Evolutionary conservation across 2,888 invertebrate species (phyloP), one percentile per base, ranked within the genome.

Genomic region (Neocrepidodera transversa): DNA sequence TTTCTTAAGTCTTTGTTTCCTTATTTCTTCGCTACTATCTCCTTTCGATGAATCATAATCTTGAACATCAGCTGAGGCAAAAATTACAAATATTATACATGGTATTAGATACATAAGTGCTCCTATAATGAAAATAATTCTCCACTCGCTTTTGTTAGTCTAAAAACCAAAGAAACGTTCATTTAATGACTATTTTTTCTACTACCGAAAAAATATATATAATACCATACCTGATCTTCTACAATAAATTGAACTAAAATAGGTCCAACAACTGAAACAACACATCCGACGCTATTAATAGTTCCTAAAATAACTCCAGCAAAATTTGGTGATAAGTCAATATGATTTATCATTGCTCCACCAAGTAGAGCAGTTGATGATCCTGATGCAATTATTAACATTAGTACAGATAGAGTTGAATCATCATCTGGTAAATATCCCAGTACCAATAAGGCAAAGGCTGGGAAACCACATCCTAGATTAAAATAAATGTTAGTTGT

Each of bases 51-150:
- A 23, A 42, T 52, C 52, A 20, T 18, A 56, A 18, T 11, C 8
- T 14, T 56, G 56, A 13, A 49, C 43, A 6, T 57, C 57, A 10
- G 50, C 57, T 2, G 57, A 57, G 7, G 57, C 50, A 20, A 57
- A 51, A 36, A 57, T 20, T n/a, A 16, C 8, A 16, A 14, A 57
- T 2, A 57, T 26, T 18, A 57, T 8, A 1, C 26, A 11, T 11
- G 57, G 48, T 6, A 50, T 1, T 8, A 57, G 10, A 30, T 28
- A 57, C 28, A 68, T 58, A 2, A 57, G 20, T 1, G 68, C 64
- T 43, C 66, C 58, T 14, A 65, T 60, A n/a, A 64, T 57, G 47
- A 68, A 68, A 55, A 66, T 63, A 11, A 60, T 63, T 8, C 60
- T 60, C 68, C 68, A 68, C 23, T 64, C 42, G 2, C 38, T 17